Conservation (phyloP, 1,140 invertebrate genomes). For the Mya arenaria region DNA sequence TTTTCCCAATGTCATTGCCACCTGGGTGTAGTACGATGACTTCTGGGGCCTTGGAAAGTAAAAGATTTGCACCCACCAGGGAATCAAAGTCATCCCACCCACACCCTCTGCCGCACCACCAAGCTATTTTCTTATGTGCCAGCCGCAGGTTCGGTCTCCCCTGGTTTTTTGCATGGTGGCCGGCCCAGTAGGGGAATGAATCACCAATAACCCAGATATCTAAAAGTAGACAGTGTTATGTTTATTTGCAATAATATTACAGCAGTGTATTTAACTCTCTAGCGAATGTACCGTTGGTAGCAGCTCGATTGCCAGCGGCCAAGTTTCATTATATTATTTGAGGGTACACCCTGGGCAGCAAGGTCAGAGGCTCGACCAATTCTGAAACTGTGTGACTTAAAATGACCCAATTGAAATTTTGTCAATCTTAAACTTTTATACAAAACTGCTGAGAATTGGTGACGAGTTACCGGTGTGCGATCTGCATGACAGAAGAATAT, state of each 20-base stretch:
- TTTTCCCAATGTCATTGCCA: not conserved
- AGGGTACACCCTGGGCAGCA: not conserved
- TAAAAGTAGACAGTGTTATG: too few species aligned
- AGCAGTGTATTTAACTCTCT: too few species aligned
- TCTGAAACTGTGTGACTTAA: not conserved
- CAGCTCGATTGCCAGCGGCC: not conserved
- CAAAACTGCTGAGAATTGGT: not conserved
- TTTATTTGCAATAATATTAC: too few species aligned
- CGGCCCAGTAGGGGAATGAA: constrained; percentile 31
- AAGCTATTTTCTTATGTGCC: not conserved
- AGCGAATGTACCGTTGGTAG: not conserved
- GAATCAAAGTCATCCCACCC: not conserved
- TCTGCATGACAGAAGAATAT: not conserved
- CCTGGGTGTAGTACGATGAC: not conserved
- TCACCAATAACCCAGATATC: constrained; percentile 28
- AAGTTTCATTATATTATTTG: not conserved
- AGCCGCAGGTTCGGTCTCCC: not conserved
- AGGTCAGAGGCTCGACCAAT: not conserved
- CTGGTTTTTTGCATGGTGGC: not conserved
- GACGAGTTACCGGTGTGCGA: not conserved
- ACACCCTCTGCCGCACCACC: not conserved
- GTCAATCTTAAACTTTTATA: not conserved
- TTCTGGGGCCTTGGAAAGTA: not conserved
- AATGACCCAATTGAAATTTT: not conserved
- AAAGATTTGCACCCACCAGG: not conserved